Base-by-base conservation (phyloP, 2,797 vertebrate genomes). In the Muscicapa striata region DNA sequence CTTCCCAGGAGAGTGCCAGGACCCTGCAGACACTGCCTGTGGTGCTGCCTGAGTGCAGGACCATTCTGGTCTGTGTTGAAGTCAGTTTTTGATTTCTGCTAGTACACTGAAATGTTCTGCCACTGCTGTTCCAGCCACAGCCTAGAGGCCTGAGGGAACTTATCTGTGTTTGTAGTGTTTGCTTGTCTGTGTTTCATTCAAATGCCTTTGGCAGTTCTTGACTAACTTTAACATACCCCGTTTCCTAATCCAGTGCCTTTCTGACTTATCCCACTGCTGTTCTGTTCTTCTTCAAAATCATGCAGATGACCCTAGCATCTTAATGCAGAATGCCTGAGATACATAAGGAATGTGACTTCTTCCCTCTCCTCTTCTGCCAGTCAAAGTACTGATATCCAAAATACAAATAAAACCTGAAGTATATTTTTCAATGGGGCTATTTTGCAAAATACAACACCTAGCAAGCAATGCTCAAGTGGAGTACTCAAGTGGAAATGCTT, bases 371-470 rank as follows among this genome's bases (percentile, higher is more conserved):
- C 14, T 57, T 66, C 62, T 68, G 30, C 36, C 40, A 27, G 22
- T 43, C 70, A 22, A 62, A 91, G 51, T 40, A 41, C 38, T 5
- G 8, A 43, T 54, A 30, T 51, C 48, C 57, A 49, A 83, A 72
- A 10, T 16, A n/a, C 16, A 52, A 55, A n/a, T 55, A 40, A 67
- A 62, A 74, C 19, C 6, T 21, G 21, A 46, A 1, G 55, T 51
- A 0, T 8, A 45, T 52, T 54, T 68, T 67, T 52, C 3, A 0
- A 0, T 43, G 4, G 40, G 9, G 9, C 13, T 45, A 0, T 61
- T 84, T 38, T 27, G 15, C 22, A 38, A 75, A 73, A 80, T 66
- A 27, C 46, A 76, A 26, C 15, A 27, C 3, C 4, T 32, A 17
- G 5, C 27, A 70, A 75, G 36, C 27, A 43, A 55, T 27, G 15